Conservation (phyloP, 1,140 invertebrate genomes). For the Onthophagus taurus region DNA sequence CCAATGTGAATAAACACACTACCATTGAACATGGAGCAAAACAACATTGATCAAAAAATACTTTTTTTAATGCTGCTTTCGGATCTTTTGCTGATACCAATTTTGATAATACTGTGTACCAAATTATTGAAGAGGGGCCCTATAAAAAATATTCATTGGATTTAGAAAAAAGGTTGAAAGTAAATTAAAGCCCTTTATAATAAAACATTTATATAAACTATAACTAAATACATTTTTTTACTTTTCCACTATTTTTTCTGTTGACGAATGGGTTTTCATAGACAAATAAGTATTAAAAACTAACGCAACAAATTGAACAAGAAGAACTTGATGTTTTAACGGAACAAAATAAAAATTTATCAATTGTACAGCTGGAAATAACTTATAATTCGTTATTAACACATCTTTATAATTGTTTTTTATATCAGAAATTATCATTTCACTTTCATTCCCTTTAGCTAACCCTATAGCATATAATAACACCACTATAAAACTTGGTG, state of each 20-base stretch:
- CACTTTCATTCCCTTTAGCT: constrained; percentile 48
- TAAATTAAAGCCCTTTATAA: too few relatives aligned
- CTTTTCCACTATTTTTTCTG: too few relatives aligned
- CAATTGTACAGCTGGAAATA: constrained; percentile 79
- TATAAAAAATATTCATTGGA: constrained; percentile 42
- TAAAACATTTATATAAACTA: too few relatives aligned
- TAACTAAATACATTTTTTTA: too few relatives aligned
- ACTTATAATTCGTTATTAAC: constrained; percentile 62
- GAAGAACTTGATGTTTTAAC: constrained; percentile 67
- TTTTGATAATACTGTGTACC: constrained; percentile 61
- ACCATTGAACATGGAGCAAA: constrained; percentile 60
- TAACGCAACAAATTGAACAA: constrained; percentile 68
- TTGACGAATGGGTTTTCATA: too few relatives aligned
- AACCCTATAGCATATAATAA: constrained; percentile 48
- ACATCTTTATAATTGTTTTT: constrained; percentile 56
- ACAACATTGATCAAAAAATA: constrained; percentile 60
- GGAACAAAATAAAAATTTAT: constrained; percentile 77
- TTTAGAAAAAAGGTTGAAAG: too few relatives aligned
- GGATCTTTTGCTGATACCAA: constrained; percentile 45
- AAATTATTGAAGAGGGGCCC: constrained; percentile 59
- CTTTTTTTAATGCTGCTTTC: constrained; percentile 55
- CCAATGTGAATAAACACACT: constrained; percentile 47
- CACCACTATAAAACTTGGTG: constrained; percentile 52
- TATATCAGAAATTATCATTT: constrained; percentile 49
- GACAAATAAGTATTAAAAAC: constrained; percentile 80